Percentiles rank a stretch among this genome's conserved stretches.
These are phyloP conservation scores for Zonotrichia albicollis DNA, from an alignment of 2,797 vertebrate species.

Conservation along the genomic window DNA sequence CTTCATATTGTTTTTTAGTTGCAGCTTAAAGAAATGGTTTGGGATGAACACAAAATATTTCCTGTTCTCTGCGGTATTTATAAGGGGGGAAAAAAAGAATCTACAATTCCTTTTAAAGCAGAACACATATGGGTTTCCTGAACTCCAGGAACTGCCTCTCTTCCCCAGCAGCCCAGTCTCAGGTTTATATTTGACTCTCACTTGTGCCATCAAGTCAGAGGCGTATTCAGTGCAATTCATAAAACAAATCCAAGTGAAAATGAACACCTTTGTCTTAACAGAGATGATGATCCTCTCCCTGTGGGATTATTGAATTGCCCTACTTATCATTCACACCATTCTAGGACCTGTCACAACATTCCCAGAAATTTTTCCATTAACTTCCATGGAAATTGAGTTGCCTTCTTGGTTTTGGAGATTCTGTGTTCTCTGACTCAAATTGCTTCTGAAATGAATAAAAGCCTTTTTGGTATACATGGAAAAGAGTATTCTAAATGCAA, in stretches of 20 bases:
- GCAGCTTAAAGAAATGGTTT: background rate
- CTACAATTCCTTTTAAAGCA: background rate
- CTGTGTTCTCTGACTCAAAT: background rate
- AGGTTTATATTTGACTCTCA: background rate
- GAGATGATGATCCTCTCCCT: background rate
- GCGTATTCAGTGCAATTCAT: background rate
- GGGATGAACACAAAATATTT: background rate
- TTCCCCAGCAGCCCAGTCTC: background rate
- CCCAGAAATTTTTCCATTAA: background rate
- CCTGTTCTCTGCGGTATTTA: background rate
- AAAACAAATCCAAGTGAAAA: background rate
- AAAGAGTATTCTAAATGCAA: background rate
- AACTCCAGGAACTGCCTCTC: background rate
- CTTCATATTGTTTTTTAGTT: background rate
- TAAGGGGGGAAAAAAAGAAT: background rate
- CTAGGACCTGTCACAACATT: background rate
- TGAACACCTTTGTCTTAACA: background rate
- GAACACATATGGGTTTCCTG: background rate
- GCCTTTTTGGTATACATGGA: background rate
- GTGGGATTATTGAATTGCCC: background rate
- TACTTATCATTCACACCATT: background rate
- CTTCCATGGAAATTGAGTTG: background rate
- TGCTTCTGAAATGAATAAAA: background rate
- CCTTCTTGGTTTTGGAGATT: background rate
- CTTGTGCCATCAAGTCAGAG: background rate